Evolutionary conservation across 1,140 invertebrate species (phyloP).

Genomic region (Aphelinus certus): DNA sequence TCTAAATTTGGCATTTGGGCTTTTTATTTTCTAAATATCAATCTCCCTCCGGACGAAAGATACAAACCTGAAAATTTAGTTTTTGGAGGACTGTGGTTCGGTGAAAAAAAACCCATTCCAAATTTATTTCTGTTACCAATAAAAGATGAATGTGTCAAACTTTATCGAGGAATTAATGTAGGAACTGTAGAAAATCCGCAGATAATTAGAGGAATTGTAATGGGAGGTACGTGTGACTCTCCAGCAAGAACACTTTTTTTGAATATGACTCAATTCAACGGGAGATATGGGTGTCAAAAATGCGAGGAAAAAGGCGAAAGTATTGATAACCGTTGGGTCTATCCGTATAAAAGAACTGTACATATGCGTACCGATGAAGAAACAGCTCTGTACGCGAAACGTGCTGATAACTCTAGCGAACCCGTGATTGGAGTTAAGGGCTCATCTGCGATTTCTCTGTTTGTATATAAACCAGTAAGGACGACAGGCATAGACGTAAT

Average conservation of each 20-base stretch:
- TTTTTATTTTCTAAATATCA: constrained; percentile 35
- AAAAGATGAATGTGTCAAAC: neutral
- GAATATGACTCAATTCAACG: constrained; percentile 36
- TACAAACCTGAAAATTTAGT: constrained; percentile 37
- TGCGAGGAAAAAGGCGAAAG: constrained; percentile 4
- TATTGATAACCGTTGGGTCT: constrained; percentile 15
- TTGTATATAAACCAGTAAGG: too few relatives aligned
- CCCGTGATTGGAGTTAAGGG: neutral
- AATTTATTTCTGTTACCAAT: constrained; percentile 26
- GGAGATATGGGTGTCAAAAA: constrained; percentile 19
- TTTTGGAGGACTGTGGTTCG: constrained; percentile 38
- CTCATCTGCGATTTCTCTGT: neutral
- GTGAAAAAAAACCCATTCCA: constrained; percentile 32
- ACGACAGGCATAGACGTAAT: too few relatives aligned
- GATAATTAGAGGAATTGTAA: constrained; percentile 20
- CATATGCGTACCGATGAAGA: constrained; percentile 9
- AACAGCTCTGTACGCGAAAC: neutral
- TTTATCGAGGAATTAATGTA: neutral
- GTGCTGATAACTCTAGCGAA: neutral
- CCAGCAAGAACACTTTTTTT: constrained; percentile 38
- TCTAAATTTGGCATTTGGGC: constrained; percentile 37
- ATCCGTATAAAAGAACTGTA: constrained; percentile 22
- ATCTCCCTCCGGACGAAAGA: constrained; percentile 30
- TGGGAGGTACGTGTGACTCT: constrained; percentile 35
- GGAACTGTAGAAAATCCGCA: neutral